Evolutionary conservation across 1,140 invertebrate species (phyloP).

Genomic region (Pseudomyrmex cubaensis): DNA sequence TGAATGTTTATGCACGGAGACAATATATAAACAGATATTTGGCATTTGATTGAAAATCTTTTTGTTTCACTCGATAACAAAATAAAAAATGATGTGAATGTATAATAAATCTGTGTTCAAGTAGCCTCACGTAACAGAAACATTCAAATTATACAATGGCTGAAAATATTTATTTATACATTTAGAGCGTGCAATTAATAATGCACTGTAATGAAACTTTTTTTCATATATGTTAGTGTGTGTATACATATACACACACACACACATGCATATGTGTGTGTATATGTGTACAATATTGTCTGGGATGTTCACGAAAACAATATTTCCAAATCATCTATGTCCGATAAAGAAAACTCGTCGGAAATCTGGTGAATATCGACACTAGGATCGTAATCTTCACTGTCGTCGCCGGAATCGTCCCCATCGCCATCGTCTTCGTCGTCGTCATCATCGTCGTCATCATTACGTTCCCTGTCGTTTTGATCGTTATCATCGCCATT

Average conservation of each 20-base stretch:
- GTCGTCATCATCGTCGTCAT: constrained; percentile 81
- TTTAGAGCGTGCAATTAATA: constrained; percentile 36
- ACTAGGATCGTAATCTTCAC: constrained; percentile 75
- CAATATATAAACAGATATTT: too few species aligned
- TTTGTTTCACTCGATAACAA: too few species aligned
- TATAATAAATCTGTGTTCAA: too few species aligned
- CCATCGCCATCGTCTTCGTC: constrained; percentile 80
- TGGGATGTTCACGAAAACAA: constrained; percentile 68
- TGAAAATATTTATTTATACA: constrained; percentile 39
- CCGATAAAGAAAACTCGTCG: constrained; percentile 75
- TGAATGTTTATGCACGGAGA: too few species aligned
- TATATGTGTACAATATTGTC: constrained; percentile 13
- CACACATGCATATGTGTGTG: constrained; percentile 15
- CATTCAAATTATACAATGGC: constrained; percentile 1
- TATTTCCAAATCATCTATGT: constrained; percentile 77
- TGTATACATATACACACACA: constrained; percentile 4
- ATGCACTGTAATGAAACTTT: constrained; percentile 21
- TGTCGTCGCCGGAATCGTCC: constrained; percentile 79
- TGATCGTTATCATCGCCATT: constrained; percentile 83
- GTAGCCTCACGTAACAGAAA: not conserved
- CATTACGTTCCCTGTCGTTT: constrained; percentile 81
- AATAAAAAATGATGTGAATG: too few species aligned
- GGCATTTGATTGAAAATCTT: too few species aligned
- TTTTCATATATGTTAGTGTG: constrained; percentile 29
- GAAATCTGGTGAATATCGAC: constrained; percentile 67